Evolutionary conservation across 1,140 invertebrate species (phyloP).

Genomic region (Contarinia nasturtii): DNA sequence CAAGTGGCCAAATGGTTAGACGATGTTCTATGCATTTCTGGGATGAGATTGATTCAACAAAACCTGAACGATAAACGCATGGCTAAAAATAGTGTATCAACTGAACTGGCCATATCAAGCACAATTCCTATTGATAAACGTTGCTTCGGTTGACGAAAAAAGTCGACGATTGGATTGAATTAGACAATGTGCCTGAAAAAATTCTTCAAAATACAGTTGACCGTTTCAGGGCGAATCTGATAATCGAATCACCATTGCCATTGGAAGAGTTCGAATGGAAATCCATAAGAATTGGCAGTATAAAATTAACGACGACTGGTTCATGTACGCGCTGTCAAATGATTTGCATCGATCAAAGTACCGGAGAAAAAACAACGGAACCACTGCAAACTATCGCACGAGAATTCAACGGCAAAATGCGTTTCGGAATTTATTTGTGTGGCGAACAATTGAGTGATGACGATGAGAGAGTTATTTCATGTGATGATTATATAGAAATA

Average conservation of each 20-base stretch:
- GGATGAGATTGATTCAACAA: constrained; percentile 49
- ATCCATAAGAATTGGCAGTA: constrained; percentile 41
- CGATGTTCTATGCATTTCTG: constrained; percentile 37
- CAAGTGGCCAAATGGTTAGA: constrained; percentile 58
- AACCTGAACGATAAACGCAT: constrained; percentile 18
- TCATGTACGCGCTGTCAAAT: constrained; percentile 80
- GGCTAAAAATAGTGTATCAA: constrained; percentile 3
- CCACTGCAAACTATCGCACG: constrained; percentile 63
- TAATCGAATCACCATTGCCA: constrained; percentile 35
- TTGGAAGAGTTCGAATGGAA: constrained; percentile 63
- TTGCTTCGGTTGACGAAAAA: constrained; percentile 47
- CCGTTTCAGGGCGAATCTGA: constrained; percentile 48
- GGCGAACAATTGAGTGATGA: neutral
- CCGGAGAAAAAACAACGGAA: constrained; percentile 59
- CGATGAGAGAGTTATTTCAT: neutral
- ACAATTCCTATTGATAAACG: constrained; percentile 68
- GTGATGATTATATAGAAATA: neutral
- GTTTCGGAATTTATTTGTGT: constrained; percentile 54
- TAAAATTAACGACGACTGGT: constrained; percentile 41
- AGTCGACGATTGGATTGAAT: constrained; percentile 24
- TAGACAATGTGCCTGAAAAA: constrained; percentile 25
- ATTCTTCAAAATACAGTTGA: constrained; percentile 32
- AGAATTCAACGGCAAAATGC: constrained; percentile 50
- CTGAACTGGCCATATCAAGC: constrained; percentile 45
- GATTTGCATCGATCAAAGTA: constrained; percentile 79